phyloP scores from a whole-genome alignment of 2,888 invertebrate genomes.

The Teinopalpus imperialis region DNA sequence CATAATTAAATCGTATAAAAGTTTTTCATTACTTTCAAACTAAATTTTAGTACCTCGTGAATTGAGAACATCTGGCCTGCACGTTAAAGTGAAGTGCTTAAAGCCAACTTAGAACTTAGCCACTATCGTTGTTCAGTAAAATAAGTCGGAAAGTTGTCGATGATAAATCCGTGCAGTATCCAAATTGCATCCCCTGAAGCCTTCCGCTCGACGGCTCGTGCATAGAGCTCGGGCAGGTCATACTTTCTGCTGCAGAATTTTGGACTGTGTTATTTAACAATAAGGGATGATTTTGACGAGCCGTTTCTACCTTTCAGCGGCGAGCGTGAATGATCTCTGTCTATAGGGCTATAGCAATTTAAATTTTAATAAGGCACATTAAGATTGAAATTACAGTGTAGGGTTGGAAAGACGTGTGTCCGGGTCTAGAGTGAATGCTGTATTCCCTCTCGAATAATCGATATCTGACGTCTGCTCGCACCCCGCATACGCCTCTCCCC shows the following conservation, averaged over 20 bases:
- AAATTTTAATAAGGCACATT: conserved; percentile 39
- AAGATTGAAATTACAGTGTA: conserved; percentile 46
- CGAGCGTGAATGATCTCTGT: conserved; percentile 63
- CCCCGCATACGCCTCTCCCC: conserved; percentile 41
- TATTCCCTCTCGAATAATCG: conserved; percentile 80
- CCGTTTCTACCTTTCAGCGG: conserved; percentile 33
- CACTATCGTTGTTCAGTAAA: conserved; percentile 15
- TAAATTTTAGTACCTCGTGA: conserved; percentile 17
- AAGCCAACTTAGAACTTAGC: conserved; percentile 22
- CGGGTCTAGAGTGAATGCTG: conserved; percentile 56
- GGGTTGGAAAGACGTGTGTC: conserved; percentile 59
- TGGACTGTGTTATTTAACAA: conserved; percentile 11
- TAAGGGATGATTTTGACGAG: conserved; percentile 20
- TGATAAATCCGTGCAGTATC: conserved; percentile 31
- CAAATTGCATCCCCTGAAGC: conserved; percentile 56
- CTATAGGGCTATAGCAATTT: conserved; percentile 37
- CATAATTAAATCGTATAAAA: conserved; percentile 10
- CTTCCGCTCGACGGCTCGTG: conserved; percentile 59
- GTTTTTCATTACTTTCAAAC: conserved; percentile 9
- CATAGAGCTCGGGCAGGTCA: conserved; percentile 36
- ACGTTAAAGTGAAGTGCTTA: conserved; percentile 18
- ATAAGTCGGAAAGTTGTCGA: conserved; percentile 31
- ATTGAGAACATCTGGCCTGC: conserved; percentile 12
- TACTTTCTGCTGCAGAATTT: conserved; percentile 8
- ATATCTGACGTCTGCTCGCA: conserved; percentile 77